Evolutionary conservation across 2,888 invertebrate genomes (phyloP).

Genomic region (Agrochola circellaris): DNA sequence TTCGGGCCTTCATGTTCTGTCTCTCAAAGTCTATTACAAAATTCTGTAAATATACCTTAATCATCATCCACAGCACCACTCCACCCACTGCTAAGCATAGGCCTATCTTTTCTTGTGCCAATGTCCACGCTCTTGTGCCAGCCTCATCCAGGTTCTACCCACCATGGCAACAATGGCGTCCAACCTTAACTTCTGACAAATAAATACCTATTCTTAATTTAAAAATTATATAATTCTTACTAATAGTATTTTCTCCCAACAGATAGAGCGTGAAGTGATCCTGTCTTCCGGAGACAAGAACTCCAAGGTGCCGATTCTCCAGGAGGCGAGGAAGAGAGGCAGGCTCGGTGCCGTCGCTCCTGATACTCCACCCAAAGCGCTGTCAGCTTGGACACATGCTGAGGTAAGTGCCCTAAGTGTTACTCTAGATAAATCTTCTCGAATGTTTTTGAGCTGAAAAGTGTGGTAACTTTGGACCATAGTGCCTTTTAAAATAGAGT

Average conservation of each 20-base stretch:
- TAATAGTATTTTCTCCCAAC: slow-evolving; percentile 63
- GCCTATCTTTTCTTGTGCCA: neutral
- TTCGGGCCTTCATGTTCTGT: neutral
- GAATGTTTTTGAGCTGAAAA: neutral
- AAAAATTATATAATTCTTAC: neutral
- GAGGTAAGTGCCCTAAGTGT: slow-evolving; percentile 74
- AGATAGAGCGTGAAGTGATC: slow-evolving; percentile 95
- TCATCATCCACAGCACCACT: neutral
- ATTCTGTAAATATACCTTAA: neutral
- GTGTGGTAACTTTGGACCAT: slow-evolving; percentile 12
- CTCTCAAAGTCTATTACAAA: neutral
- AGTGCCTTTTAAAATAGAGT: neutral
- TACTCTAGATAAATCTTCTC: neutral
- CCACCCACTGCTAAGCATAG: neutral
- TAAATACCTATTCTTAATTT: neutral
- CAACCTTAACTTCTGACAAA: neutral
- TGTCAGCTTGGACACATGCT: slow-evolving; percentile 92
- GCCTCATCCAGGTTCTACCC: neutral
- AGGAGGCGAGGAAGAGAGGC: slow-evolving; percentile 92
- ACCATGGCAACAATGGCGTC: neutral
- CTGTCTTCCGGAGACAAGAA: slow-evolving; percentile 94
- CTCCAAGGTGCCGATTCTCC: slow-evolving; percentile 94
- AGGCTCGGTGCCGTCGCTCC: slow-evolving; percentile 93
- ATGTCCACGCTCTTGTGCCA: neutral
- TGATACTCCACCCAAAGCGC: slow-evolving; percentile 93